Percentiles rank a stretch among this genome's conserved stretches.
phyloP scores from a whole-genome alignment of 2,888 invertebrate species.

The Isotomurus palustris region DNA sequence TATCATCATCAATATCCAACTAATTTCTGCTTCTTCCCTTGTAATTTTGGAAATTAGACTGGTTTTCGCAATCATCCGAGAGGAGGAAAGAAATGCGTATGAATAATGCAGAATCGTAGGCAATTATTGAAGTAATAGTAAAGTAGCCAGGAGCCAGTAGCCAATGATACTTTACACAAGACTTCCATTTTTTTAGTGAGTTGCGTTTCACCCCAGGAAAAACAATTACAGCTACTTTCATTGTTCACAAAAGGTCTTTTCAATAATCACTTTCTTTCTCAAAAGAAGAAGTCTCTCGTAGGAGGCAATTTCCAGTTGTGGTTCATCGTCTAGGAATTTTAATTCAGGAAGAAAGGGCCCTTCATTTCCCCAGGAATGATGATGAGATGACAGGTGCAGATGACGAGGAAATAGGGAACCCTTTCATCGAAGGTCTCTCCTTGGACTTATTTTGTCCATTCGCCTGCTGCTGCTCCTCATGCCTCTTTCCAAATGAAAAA shows the following conservation, averaged over 20 bases:
- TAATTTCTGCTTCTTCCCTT: no score
- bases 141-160: no score
- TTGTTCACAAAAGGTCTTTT: no score
- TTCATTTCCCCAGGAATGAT: no score
- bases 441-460: background rate
- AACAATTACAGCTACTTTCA: background rate
- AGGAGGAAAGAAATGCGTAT: no score
- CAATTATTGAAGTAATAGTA: no score
- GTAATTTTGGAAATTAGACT: no score
- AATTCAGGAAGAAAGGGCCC: background rate
- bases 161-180: no score
- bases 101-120: no score
- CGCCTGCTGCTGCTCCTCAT: background rate
- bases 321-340: background rate
- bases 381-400: conserved; percentile 3
- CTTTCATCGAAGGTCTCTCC: background rate
- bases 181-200: background rate
- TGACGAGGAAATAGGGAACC: background rate
- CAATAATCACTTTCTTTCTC: background rate
- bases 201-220: background rate
- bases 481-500: background rate
- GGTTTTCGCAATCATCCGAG: no score
- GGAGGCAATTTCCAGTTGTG: background rate
- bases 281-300: background rate
- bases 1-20: no score